These are phyloP conservation scores for Oenanthe oenanthe DNA, from an alignment of 2,113 vertebrate species.

Conservation along the genomic window DNA sequence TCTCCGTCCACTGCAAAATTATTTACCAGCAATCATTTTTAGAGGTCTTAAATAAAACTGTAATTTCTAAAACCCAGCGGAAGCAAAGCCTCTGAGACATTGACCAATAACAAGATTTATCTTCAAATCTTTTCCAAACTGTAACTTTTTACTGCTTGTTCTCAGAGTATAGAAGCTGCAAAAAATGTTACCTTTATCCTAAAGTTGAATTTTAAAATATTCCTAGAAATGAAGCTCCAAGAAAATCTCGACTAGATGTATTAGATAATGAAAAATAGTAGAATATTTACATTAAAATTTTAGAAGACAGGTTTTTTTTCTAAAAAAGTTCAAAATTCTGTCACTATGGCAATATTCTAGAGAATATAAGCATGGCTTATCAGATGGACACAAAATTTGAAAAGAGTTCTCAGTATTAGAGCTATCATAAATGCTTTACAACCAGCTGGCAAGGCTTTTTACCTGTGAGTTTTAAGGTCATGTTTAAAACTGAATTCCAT, in stretches of 20 bases:
- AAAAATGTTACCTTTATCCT: background rate
- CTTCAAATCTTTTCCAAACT: background rate
- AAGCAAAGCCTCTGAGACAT: background rate
- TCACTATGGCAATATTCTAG: background rate
- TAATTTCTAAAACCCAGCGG: background rate
- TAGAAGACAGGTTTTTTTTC: background rate
- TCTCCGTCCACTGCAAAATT: background rate
- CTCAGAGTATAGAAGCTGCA: background rate
- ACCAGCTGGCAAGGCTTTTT: background rate
- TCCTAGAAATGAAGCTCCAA: background rate
- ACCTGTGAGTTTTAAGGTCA: background rate
- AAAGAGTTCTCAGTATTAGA: background rate
- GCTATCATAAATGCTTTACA: background rate
- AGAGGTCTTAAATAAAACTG: background rate
- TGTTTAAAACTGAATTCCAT: background rate
- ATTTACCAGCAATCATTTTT: background rate
- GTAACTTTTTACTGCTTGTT: background rate
- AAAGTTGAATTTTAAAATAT: background rate
- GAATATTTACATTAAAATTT: background rate
- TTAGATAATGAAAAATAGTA: background rate
- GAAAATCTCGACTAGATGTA: background rate
- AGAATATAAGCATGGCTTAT: background rate
- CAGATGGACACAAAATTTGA: background rate
- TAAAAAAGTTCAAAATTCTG: background rate
- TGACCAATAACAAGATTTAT: background rate